A percentile compares a stretch with the other conserved stretches of the same genome.
These are phyloP conservation scores for Zootermopsis nevadensis DNA, from an alignment of 2,888 invertebrate genomes.

Conservation along the genomic window DNA sequence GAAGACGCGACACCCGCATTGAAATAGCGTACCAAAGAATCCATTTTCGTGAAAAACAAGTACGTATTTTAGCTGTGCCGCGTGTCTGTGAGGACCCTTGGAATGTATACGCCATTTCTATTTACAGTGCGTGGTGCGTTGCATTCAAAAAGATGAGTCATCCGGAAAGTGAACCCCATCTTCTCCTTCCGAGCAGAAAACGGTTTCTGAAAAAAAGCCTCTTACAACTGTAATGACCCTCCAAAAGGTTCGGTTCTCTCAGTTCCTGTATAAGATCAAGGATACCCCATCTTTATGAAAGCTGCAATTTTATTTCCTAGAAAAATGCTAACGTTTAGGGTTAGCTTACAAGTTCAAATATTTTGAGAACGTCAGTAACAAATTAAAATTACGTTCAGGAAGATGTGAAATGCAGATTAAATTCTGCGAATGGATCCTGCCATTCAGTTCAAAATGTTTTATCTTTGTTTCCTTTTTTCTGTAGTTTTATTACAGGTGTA, in stretches of 20 bases:
- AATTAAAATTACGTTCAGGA: no score
- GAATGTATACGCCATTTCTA: conserved; percentile 3
- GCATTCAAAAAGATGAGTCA: not conserved
- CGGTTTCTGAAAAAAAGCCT: conserved; percentile 2
- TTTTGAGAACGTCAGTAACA: no score
- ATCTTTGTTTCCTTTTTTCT: no score
- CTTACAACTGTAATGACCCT: not conserved
- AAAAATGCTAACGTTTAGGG: not conserved
- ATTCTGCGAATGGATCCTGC: no score
- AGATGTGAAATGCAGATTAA: no score
- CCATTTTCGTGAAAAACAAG: not conserved
- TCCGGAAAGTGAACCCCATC: not conserved
- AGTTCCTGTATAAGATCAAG: not conserved
- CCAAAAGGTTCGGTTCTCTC: not conserved
- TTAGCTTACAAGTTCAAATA: no score
- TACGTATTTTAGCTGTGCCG: not conserved
- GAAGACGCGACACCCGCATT: not conserved
- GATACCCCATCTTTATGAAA: not conserved
- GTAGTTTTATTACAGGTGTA: no score
- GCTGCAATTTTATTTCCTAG: not conserved
- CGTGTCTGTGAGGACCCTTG: not conserved
- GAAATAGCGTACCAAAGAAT: not conserved
- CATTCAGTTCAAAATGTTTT: no score
- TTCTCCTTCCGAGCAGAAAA: not conserved
- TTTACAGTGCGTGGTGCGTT: not conserved